Conservation (phyloP, 2,797 vertebrate species). For the Lutjanus campechanus region DNA sequence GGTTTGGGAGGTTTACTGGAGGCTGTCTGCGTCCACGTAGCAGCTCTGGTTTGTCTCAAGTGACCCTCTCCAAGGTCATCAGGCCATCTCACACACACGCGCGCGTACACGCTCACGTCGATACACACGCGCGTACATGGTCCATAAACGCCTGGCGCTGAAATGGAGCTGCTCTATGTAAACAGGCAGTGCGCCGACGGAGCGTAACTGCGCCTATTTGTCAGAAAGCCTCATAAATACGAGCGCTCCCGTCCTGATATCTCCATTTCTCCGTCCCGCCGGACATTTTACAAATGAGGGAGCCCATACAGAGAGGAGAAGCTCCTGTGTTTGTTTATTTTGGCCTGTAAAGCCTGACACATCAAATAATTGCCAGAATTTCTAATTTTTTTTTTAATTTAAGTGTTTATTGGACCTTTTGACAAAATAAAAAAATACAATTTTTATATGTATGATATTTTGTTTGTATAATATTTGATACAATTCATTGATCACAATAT, state of each 20-base stretch:
- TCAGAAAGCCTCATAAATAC: constrained; percentile 97
- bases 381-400: too few species aligned
- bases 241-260: constrained; percentile 93
- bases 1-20: constrained; percentile 17
- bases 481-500: too few species aligned
- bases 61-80: constrained; percentile 68
- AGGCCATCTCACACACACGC: constrained; percentile 30
- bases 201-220: constrained; percentile 95
- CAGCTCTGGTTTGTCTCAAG: constrained; percentile 26
- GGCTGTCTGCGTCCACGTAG: constrained; percentile 15
- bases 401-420: too few species aligned
- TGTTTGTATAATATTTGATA: too few species aligned
- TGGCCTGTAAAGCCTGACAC: too few species aligned
- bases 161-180: constrained; percentile 94
- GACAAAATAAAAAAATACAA: too few species aligned
- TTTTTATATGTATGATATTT: too few species aligned
- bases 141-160: constrained; percentile 89
- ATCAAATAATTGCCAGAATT: too few species aligned
- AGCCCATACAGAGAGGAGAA: constrained; percentile 2
- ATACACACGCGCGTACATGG: constrained; percentile 35
- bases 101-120: background rate
- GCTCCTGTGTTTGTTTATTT: constrained; percentile 12
- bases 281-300: constrained; percentile 46
- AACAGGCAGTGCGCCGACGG: constrained; percentile 93
- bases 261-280: constrained; percentile 91